Evolutionary conservation across 2,797 vertebrate genomes (phyloP).

Genomic region (Cynopterus sphinx): DNA sequence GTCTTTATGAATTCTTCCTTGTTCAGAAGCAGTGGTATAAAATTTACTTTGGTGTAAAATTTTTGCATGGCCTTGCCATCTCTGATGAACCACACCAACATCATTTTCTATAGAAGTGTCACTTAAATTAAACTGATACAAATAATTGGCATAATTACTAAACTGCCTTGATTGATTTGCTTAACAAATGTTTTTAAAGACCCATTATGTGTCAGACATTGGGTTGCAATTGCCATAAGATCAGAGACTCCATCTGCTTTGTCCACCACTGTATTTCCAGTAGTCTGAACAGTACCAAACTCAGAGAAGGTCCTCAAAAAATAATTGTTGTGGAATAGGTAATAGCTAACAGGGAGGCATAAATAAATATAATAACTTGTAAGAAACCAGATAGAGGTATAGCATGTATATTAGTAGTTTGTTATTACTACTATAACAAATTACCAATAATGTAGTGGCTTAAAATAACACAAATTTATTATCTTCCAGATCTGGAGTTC

Average conservation of each 20-base stretch:
- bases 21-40: background rate
- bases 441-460: background rate
- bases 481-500: background rate
- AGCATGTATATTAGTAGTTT: background rate
- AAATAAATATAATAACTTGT: background rate
- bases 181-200: slow-evolving; percentile 25
- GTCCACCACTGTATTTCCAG: background rate
- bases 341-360: background rate
- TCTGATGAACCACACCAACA: background rate
- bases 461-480: slow-evolving; percentile 6
- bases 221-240: background rate
- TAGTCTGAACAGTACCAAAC: background rate
- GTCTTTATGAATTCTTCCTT: background rate
- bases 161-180: background rate
- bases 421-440: background rate
- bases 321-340: background rate
- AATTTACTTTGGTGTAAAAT: background rate
- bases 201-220: background rate
- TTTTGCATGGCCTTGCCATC: background rate
- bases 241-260: background rate
- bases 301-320: background rate
- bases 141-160: background rate
- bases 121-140: background rate
- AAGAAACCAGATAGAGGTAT: background rate
- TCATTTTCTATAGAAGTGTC: background rate